Evolutionary conservation across 2,113 vertebrate species (phyloP), one percentile per base, ranked within the genome.

Genomic region (Leuciscus idus): DNA sequence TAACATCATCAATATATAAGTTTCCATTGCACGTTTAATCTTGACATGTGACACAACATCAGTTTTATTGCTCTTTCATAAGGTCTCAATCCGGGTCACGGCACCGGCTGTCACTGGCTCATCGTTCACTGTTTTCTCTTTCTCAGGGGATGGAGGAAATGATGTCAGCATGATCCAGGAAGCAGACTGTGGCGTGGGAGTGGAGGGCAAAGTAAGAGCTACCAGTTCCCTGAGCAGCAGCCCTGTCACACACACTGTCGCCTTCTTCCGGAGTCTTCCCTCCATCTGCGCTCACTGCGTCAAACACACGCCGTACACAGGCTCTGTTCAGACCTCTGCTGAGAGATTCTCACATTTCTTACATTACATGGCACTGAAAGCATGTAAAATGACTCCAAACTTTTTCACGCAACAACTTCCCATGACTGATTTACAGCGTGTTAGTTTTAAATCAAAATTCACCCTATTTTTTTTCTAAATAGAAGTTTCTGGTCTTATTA

Each of bases 121-220:
- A 68, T 30, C 78, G 8, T 90, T 91, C 88, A 55, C 90, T 92
- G 85, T 92, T 91, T 88, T 93, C 30, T 89, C 73, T 94, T 90
- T 92, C 89, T 83, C 93, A 99, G 98, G 98, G 92, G 98, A 99
- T 0, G 98, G 98, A 91, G 98, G 98, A 93, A 99, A 99, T 88
- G 98, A 99, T 72, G 98, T 99, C 91, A 99, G 98, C 93, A 99
- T 99, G 98, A 99, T 99, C 92, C 98, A 99, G 95, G 98, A 99
- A 92, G 96, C 98, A 0, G 98, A 99, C 95, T 99, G 98, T 68
- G 98, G 98, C 59, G 98, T 99, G 90, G 98, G 98, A 85, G 98
- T 99, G 89, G 98, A 99, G 94, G 98, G 98, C 89, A 99, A 98
- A 97, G 98, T 99, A 94, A 96, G 97, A 89, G 0, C 70, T 30